A percentile compares a stretch with the other conserved stretches of the same genome.
These are phyloP conservation scores for Ploceus nigricollis DNA, from an alignment of 2,113 vertebrate genomes.

Conservation along the genomic window DNA sequence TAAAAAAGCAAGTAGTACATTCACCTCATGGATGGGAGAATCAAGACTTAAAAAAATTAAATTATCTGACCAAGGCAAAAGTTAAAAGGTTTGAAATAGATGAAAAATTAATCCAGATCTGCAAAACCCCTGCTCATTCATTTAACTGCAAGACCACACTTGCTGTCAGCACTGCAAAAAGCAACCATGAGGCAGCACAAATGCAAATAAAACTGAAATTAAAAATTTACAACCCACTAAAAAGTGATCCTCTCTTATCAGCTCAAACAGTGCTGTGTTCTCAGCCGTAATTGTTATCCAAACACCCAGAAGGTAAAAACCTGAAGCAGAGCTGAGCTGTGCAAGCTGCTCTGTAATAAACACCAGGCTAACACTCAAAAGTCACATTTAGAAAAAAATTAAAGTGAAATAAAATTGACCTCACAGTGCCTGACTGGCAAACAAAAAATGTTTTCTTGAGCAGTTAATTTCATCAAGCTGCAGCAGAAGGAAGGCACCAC, in stretches of 20 bases:
- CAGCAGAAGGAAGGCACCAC: neutral
- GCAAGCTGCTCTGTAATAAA: neutral
- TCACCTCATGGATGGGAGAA: neutral
- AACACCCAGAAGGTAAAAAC: constrained; percentile 6
- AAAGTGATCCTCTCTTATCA: neutral
- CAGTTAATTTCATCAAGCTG: neutral
- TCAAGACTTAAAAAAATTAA: neutral
- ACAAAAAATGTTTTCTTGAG: neutral
- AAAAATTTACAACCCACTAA: neutral
- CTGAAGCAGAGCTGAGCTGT: neutral
- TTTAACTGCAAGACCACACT: neutral
- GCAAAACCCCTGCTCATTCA: neutral
- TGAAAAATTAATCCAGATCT: neutral
- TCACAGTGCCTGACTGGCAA: neutral
- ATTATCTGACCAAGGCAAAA: neutral
- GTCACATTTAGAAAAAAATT: neutral
- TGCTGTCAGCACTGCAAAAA: neutral
- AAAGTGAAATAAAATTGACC: neutral
- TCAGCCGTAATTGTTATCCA: neutral
- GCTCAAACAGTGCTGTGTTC: neutral
- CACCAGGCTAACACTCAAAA: neutral
- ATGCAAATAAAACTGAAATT: neutral
- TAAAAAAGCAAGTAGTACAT: neutral
- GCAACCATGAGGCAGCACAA: neutral
- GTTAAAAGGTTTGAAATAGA: neutral